Evolutionary conservation across 2,888 invertebrate species (phyloP), one percentile per base, ranked within the genome.

Genomic region (Serripes groenlandicus): DNA sequence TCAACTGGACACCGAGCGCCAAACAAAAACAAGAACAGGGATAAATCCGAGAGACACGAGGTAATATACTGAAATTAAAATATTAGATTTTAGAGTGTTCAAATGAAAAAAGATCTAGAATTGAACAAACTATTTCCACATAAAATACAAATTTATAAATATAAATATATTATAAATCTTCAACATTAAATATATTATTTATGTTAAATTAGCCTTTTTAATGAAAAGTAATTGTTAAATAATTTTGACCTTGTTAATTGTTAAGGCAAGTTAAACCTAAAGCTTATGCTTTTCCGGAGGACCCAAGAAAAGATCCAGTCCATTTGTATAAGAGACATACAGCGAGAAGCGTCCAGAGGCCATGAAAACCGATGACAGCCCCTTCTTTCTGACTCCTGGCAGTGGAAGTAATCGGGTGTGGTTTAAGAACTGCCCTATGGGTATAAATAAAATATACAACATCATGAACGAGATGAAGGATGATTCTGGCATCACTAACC

Each of bases 1-100:
- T n/a, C 35, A 74, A 23, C 64, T 64, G 15, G 26, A 66, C 30
- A 60, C 54, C 21, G 83, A 83, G 21, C 23, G 76, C 75, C n/a
- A 75, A 49, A 83, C 72, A 0, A 83, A 83, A 75, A 82, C 78
- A 42, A 75, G 78, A 60, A 78, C 78, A 26, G 72, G 78, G 2
- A 60, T 23, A 15, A 83, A 79, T 58, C 68, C 78, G 49, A 54
- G 58, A 28, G 78, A 78, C 49, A 52, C 68, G 15, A 35, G 78
- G 71, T 74, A 82, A n/a, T 64, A 32, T 30, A 28, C 18, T 60
- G 30, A 11, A 26, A 21, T 23, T 23, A 54, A 54, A 54, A 21
- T 21, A n/a, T n/a, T n/a, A n/a, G n/a, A n/a, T n/a, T n/a, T n/a
- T n/a, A n/a, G n/a, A n/a, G n/a, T n/a, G n/a, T n/a, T n/a, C n/a